A percentile compares a stretch with the other conserved stretches of the same genome.
Conservation (phyloP, 2,888 invertebrate species). For the Heterodera filipjevi region DNA sequence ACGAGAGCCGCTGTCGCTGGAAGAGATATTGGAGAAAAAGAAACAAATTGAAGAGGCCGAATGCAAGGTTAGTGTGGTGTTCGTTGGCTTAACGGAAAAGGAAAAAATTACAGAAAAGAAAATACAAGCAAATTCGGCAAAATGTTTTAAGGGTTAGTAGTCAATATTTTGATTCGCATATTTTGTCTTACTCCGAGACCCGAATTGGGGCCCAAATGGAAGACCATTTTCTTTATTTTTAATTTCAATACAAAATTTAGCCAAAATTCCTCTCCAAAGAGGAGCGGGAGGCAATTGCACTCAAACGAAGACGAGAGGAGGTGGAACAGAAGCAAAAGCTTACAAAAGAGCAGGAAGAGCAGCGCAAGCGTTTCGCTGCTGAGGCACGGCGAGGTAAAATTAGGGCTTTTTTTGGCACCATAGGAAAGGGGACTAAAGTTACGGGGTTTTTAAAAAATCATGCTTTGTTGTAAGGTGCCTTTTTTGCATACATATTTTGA, state of each 20-base stretch:
- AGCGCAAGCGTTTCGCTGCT: slow-evolving; percentile 68
- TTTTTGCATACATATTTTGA: not conserved
- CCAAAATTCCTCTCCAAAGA: slow-evolving; percentile 96
- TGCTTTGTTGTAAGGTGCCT: too few species aligned
- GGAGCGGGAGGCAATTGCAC: slow-evolving; percentile 85
- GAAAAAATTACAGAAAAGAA: too few species aligned
- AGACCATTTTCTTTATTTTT: too few species aligned
- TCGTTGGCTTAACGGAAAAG: too few species aligned
- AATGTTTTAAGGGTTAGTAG: too few species aligned
- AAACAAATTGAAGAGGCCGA: slow-evolving; percentile 92
- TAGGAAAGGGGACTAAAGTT: not conserved
- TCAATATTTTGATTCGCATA: too few species aligned
- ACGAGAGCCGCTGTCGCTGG: slow-evolving; percentile 88
- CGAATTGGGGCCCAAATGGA: too few species aligned
- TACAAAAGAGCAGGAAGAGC: slow-evolving; percentile 74
- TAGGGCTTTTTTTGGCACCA: not conserved
- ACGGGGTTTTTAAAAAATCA: not conserved
- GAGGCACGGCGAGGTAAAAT: slow-evolving; percentile 42
- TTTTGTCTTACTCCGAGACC: too few species aligned
- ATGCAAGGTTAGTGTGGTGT: slow-evolving; percentile 74
- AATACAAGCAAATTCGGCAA: too few species aligned
- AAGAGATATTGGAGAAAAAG: slow-evolving; percentile 90
- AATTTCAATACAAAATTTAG: slow-evolving; percentile 50
- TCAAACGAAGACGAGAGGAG: slow-evolving; percentile 85
- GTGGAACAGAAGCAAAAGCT: slow-evolving; percentile 77